Evolutionary conservation across 2,797 vertebrate species (phyloP).

Genomic region (Anguilla marmorata): DNA sequence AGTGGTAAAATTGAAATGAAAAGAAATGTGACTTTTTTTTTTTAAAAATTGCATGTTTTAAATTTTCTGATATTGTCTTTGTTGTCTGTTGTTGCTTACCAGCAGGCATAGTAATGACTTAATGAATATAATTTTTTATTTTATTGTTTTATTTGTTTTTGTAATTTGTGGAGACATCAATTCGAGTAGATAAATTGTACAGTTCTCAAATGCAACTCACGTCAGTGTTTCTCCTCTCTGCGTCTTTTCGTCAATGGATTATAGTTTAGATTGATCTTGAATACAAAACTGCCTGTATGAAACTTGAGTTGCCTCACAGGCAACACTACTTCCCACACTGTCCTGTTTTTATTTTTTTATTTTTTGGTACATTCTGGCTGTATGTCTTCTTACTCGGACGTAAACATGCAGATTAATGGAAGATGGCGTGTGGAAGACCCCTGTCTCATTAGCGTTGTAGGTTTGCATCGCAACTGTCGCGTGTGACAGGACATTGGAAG

Average conservation of each 20-base stretch:
- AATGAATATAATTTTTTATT: background rate
- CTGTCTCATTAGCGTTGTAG: conserved; percentile 75
- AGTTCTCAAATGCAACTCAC: background rate
- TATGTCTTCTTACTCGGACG: conserved; percentile 6
- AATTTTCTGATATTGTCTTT: background rate
- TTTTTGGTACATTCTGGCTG: background rate
- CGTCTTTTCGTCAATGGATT: background rate
- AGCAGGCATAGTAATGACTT: no score
- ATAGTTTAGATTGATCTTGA: background rate
- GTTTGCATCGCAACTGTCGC: conserved; percentile 75
- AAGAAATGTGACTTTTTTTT: background rate
- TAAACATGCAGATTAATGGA: conserved; percentile 7
- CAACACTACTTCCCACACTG: no score
- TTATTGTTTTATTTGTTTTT: background rate
- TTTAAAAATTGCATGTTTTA: background rate
- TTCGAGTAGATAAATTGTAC: background rate
- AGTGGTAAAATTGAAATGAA: background rate
- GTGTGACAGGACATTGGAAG: conserved; percentile 74
- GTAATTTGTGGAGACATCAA: background rate
- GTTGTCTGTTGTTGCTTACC: background rate
- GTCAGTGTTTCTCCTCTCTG: background rate
- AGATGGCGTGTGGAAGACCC: conserved; percentile 40
- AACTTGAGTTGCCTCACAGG: background rate
- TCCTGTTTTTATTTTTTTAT: background rate
- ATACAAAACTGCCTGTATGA: background rate